Evolutionary conservation across 2,113 vertebrate species (phyloP).

Genomic region (Polyodon spathula): DNA sequence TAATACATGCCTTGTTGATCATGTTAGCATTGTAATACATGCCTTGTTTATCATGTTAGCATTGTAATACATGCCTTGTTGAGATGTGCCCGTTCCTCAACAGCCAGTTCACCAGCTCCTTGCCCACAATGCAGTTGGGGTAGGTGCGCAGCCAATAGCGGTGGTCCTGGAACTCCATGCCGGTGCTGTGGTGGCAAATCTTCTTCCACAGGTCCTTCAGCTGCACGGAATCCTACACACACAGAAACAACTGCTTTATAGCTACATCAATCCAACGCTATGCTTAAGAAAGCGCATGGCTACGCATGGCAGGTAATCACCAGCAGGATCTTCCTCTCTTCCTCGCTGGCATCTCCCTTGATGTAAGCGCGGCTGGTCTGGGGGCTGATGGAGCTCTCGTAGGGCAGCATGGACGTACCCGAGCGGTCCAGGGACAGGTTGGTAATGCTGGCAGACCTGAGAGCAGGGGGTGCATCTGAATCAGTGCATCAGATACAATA

Average conservation of each 20-base stretch:
- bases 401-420: slow-evolving; percentile 79
- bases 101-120: slow-evolving; percentile 95
- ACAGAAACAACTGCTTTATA: not conserved
- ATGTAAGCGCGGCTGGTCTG: slow-evolving; percentile 69
- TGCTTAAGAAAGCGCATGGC: not conserved
- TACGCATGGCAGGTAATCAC: slow-evolving; percentile 50
- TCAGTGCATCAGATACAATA: not conserved
- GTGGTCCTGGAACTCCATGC: slow-evolving; percentile 98
- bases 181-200: slow-evolving; percentile 89
- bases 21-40: no score
- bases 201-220: slow-evolving; percentile 96
- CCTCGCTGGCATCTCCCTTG: slow-evolving; percentile 80
- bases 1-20: no score
- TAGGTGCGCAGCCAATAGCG: slow-evolving; percentile 94
- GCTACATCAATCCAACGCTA: not conserved
- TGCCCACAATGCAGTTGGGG: slow-evolving; percentile 96
- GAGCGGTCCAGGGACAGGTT: slow-evolving; percentile 85
- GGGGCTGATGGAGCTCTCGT: slow-evolving; percentile 84
- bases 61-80: slow-evolving; percentile 56
- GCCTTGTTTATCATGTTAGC: no score
- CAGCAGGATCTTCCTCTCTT: slow-evolving; percentile 93
- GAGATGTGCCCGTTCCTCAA: slow-evolving; percentile 89
- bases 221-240: slow-evolving; percentile 81
- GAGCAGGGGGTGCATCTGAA: slow-evolving; percentile 5
- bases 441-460: slow-evolving; percentile 86